phyloP scores from a whole-genome alignment of 2,113 vertebrate species.

The Onychorhynchus coronatus region DNA sequence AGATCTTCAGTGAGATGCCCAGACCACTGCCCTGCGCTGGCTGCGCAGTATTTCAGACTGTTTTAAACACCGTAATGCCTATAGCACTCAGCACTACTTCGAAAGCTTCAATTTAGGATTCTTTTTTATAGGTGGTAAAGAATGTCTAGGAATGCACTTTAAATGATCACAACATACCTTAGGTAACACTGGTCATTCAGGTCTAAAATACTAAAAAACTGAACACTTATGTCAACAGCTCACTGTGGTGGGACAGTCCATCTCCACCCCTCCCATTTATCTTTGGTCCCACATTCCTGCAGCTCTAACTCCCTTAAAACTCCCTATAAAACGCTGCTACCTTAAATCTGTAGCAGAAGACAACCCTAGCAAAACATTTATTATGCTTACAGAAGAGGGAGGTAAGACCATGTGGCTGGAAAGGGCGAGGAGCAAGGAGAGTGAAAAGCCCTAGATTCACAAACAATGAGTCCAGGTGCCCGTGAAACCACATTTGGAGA shows the following conservation, averaged over 20 bases:
- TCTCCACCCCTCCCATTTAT: neutral
- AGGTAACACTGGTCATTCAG: neutral
- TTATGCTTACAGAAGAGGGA: neutral
- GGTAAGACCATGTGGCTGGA: neutral
- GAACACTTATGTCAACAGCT: neutral
- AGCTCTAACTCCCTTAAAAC: neutral
- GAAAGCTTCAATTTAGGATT: neutral
- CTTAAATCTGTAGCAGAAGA: neutral
- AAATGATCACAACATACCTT: neutral
- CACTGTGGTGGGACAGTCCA: fast-evolving
- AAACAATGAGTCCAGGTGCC: neutral
- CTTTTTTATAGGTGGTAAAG: neutral
- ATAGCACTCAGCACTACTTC: neutral
- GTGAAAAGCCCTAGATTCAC: neutral
- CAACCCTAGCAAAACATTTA: neutral
- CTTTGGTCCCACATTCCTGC: neutral
- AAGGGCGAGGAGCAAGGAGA: neutral
- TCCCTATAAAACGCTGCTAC: fast-evolving
- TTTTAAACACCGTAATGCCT: neutral
- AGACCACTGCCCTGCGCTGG: neutral
- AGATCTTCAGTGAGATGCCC: neutral
- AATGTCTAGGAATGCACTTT: neutral
- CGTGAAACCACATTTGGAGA: fast-evolving
- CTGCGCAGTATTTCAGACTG: neutral
- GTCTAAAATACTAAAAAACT: neutral